A percentile compares a stretch with the other conserved stretches of the same genome.
Conservation (phyloP, 2,888 invertebrate species). For the Polyploca ridens region DNA sequence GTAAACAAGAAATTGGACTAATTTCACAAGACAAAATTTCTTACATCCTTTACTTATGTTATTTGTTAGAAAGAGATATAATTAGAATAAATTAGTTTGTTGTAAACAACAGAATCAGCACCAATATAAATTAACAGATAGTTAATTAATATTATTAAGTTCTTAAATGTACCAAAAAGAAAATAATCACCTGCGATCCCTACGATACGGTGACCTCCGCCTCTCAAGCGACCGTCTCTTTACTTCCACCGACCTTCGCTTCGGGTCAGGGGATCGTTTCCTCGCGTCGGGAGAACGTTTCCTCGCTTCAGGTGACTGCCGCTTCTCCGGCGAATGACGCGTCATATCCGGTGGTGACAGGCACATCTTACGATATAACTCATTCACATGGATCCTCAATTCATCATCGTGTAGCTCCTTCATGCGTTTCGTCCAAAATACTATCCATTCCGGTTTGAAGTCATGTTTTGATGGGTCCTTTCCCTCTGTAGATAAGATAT, state of each 20-base stretch:
- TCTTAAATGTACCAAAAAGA: no score
- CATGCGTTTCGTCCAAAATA: constrained; percentile 93
- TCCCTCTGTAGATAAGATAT: constrained; percentile 72
- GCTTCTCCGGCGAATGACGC: constrained; percentile 20
- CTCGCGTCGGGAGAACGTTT: constrained; percentile 22
- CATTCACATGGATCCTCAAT: constrained; percentile 86
- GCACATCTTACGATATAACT: constrained; percentile 86
- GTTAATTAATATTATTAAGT: no score
- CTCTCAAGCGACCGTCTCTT: constrained; percentile 22
- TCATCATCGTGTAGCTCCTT: constrained; percentile 90
- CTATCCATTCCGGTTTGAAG: constrained; percentile 95
- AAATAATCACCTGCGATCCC: constrained; percentile 9
- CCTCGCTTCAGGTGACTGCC: constrained; percentile 22
- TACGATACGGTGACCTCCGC: constrained; percentile 25
- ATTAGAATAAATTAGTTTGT: no score
- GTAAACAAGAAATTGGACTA: no score
- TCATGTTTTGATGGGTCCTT: constrained; percentile 92
- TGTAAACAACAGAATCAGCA: no score
- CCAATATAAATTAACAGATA: background rate
- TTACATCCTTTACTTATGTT: no score
- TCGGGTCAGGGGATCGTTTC: constrained; percentile 20
- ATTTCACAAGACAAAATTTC: no score
- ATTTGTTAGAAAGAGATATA: no score
- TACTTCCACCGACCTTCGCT: constrained; percentile 20
- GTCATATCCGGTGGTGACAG: constrained; percentile 64